phyloP scores from a whole-genome alignment of 2,113 vertebrate genomes.

The Stigmatopora nigra region DNA sequence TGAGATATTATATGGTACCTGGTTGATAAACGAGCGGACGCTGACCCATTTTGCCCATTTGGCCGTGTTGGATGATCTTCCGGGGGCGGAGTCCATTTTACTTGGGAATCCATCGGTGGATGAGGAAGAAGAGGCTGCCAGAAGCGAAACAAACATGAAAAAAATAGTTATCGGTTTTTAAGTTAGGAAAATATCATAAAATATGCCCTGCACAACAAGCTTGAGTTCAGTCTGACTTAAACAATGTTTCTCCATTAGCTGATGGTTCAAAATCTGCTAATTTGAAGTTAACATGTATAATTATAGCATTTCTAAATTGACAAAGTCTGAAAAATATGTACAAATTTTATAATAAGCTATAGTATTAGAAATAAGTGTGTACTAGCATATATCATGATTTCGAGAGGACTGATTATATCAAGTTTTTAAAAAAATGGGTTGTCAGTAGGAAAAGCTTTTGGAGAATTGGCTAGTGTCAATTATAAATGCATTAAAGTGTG shows the following conservation, averaged over 20 bases:
- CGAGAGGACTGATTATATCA: too few species aligned
- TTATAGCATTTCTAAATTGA: too few species aligned
- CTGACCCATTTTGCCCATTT: slow-evolving; percentile 4
- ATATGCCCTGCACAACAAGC: too few species aligned
- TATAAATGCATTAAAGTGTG: slow-evolving; percentile 4
- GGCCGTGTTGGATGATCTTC: neutral
- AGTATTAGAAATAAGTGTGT: too few species aligned
- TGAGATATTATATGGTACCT: slow-evolving; percentile 14
- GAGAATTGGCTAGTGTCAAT: slow-evolving; percentile 18
- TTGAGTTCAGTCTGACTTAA: too few species aligned
- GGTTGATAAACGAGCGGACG: neutral
- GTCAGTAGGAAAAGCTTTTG: slow-evolving; percentile 19
- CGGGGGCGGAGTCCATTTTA: slow-evolving; percentile 11
- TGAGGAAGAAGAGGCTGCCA: slow-evolving; percentile 8
- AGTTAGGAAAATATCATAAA: too few species aligned
- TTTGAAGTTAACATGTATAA: too few species aligned
- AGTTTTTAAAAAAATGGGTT: neutral
- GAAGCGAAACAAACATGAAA: slow-evolving; percentile 23
- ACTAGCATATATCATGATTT: too few species aligned
- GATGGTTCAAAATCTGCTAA: too few species aligned
- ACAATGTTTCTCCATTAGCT: too few species aligned
- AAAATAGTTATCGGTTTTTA: neutral
- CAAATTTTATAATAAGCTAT: too few species aligned
- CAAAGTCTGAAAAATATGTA: too few species aligned
- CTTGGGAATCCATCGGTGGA: slow-evolving; percentile 24